Evolutionary conservation across 2,797 vertebrate species (phyloP), one percentile per base, ranked within the genome.

Genomic region (Etheostoma perlongum): DNA sequence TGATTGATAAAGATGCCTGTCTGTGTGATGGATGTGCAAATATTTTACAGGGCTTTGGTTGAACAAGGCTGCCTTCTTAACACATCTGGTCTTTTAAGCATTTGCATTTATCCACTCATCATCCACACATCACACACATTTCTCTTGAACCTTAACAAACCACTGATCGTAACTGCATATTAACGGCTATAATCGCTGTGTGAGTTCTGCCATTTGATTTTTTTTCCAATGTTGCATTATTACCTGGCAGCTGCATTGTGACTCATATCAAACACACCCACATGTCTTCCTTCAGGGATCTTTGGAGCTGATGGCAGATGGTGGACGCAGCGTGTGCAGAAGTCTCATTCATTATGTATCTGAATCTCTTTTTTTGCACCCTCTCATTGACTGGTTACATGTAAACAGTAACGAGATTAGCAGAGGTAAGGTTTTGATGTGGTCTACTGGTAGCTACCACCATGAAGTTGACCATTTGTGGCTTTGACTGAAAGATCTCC

Each of bases 251-350:
- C 81, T 7, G 54, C 13, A 14, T 40, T 0, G 42, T 83, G 79
- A 88, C 54, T 84, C 83, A 79, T 21, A 57, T 72, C 63, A 67
- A 72, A 76, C 77, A 51, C 67, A 62, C 65, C 57, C 51, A 27
- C 54, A 9, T 18, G 69, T 36, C 18, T 9, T 83, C 62, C 62
- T 71, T 66, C 75, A 30, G 64, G 59, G 68, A 57, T 42, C 49
- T 73, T 46, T 80, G 68, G 55, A 81, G 58, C 71, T 72, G 62
- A 44, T 60, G 58, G 61, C 85, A 88, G 84, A 86, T 73, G 75
- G 75, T 62, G 40, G 65, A 54, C 40, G 1, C 69, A 61, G 68
- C 40, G n/a, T 69, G 49, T 44, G 47, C 36, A 48, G 48, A 46
- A 71, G 49, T 60, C 33, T 46, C 30, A n/a, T 81, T 70, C 25